A percentile compares a stretch with the other conserved stretches of the same genome.
phyloP scores from a whole-genome alignment of 2,888 invertebrate genomes.

The Leptopterna dolabrata region DNA sequence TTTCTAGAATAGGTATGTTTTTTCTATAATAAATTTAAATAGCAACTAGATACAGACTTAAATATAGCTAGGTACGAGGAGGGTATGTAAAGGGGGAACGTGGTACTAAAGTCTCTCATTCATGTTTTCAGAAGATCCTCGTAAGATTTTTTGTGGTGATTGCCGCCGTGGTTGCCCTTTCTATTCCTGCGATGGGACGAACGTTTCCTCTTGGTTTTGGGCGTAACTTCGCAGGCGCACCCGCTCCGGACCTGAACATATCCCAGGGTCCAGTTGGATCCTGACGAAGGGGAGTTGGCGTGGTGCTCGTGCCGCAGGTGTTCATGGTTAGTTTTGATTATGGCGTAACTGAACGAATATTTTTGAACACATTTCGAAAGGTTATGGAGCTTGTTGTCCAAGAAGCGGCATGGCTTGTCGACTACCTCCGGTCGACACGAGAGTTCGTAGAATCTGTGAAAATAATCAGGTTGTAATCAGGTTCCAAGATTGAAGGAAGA shows the following conservation, averaged over 20 bases:
- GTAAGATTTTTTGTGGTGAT: not conserved
- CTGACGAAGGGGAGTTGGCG: constrained; percentile 60
- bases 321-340: constrained; percentile 72
- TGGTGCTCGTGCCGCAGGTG: constrained; percentile 57
- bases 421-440: constrained; percentile 79
- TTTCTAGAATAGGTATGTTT: not conserved
- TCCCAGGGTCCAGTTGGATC: constrained; percentile 77
- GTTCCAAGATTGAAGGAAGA: too few species aligned
- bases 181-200: constrained; percentile 17
- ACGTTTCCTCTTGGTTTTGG: constrained; percentile 70
- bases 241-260: constrained; percentile 86
- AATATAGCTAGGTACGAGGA: not conserved
- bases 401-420: constrained; percentile 79
- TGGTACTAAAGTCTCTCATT: not conserved
- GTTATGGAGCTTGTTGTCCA: constrained; percentile 76
- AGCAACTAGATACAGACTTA: constrained; percentile 1
- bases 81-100: not conserved
- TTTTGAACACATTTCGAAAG: constrained; percentile 85
- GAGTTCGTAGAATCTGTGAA: constrained; percentile 76
- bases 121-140: not conserved
- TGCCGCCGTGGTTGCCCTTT: not conserved
- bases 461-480: constrained; percentile 48
- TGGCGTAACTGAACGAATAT: constrained; percentile 85
- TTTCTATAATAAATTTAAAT: not conserved
- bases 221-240: constrained; percentile 83